Base-by-base conservation (phyloP, 1,140 invertebrate species). In the Yoshiicerus persimilis region DNA sequence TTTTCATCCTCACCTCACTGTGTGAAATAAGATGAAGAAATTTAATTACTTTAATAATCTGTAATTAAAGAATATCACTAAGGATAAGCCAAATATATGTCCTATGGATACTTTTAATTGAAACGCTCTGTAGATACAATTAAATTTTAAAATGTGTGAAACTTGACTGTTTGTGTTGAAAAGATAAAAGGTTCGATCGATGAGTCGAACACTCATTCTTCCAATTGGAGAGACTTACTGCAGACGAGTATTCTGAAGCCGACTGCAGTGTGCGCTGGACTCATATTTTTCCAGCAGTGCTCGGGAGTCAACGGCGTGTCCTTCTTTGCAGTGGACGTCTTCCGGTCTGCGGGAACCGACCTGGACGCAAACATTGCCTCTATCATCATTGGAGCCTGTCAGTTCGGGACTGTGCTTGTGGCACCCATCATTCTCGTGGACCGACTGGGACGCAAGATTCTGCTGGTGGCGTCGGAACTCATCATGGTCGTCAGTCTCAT, bases 251-350 rank as follows among this genome's bases (percentile, higher is more conserved):
- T 91, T 39, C 84, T 91, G 23, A 93, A 92, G 87, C 92, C 92
- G 16, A 84, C 92, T 1, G 56, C 90, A 9, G 91, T 94, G 93
- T 16, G 93, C 92, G 41, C 91, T 93, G 36, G 92, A 92, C 91
- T 96, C 0, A 94, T 95, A 91, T 92, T 93, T 89, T 94, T 95
- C 87, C 94, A 95, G 87, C 95, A 96, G 90, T 91, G 95, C 27
- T 94, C 93, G 38, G 96, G 96, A 0, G 95, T 95, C 85, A 95
- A 96, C 90, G 95, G 95, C 1, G 93, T 96, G 0, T 93, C 95
- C 9, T 96, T 96, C 91, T 96, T 96, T 91, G 94, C 95, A 47
- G 84, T 87, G 11, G 62, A 89, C n/a, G 85, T 89, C 8, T 88
- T 87, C 80, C 56, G 86, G 32, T 75, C 88, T 32, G 86, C 89